Evolutionary conservation across 2,113 vertebrate species (phyloP).

Genomic region (Leptodactylus fuscus): DNA sequence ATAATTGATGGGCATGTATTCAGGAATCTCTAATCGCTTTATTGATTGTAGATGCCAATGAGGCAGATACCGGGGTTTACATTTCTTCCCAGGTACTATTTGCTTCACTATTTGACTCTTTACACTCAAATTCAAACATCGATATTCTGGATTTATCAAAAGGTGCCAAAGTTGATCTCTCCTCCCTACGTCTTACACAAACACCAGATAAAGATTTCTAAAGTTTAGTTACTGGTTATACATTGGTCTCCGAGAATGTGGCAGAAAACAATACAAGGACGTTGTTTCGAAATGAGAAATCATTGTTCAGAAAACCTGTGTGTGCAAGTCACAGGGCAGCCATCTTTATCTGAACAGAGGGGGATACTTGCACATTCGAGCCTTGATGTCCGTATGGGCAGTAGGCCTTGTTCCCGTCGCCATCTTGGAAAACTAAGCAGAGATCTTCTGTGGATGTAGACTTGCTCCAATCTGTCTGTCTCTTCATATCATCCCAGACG

Average conservation of each 20-base stretch:
- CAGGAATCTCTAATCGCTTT: background rate
- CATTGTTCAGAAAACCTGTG: background rate
- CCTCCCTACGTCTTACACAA: constrained; percentile 26
- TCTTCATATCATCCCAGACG: too few species aligned
- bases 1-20: background rate
- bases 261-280: background rate
- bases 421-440: too few species aligned
- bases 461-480: too few species aligned
- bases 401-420: too few species aligned
- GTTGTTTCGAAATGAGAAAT: background rate
- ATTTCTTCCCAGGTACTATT: background rate
- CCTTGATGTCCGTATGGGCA: too few species aligned
- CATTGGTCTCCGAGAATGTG: background rate
- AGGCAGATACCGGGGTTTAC: background rate
- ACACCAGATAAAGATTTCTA: constrained; percentile 29
- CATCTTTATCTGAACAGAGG: background rate
- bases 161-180: background rate
- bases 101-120: background rate
- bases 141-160: constrained; percentile 17
- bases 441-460: too few species aligned
- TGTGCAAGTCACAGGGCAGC: background rate
- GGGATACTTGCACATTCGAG: too few species aligned
- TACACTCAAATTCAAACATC: constrained; percentile 12
- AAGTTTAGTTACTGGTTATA: constrained; percentile 37
- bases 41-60: constrained; percentile 15